Percentiles rank a stretch among this genome's conserved stretches.
Conservation (phyloP, 2,888 invertebrate genomes). For the Cenopis cana region DNA sequence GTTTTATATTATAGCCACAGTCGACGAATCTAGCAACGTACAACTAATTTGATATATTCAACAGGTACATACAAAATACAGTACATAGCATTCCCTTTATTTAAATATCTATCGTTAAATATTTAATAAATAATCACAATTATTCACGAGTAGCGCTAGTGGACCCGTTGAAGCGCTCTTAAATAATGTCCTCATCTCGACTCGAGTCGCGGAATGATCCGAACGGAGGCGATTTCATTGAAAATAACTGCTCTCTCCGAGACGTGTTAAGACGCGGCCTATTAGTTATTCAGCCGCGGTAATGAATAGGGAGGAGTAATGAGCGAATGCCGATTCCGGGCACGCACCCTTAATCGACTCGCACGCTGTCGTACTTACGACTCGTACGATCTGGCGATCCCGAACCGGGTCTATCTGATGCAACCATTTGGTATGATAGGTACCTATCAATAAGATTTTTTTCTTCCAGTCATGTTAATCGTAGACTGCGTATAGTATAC, state of each 20-base stretch:
- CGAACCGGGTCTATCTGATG: not conserved
- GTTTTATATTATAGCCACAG: too few relatives aligned
- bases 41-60: too few relatives aligned
- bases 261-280: constrained; percentile 68
- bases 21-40: too few relatives aligned
- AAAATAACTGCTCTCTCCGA: constrained; percentile 69
- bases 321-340: constrained; percentile 76
- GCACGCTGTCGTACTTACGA: constrained; percentile 48
- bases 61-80: too few relatives aligned
- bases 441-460: too few relatives aligned
- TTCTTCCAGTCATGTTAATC: not conserved
- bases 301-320: constrained; percentile 80
- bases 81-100: too few relatives aligned
- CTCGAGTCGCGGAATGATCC: constrained; percentile 45
- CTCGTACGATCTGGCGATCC: constrained; percentile 35
- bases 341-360: constrained; percentile 76
- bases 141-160: too few relatives aligned
- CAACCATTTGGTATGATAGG: not conserved
- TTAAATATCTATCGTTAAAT: too few relatives aligned
- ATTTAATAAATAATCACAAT: too few relatives aligned
- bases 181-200: constrained; percentile 40
- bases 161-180: too few relatives aligned
- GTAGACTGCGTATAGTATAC: not conserved
- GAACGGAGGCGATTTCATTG: constrained; percentile 60
- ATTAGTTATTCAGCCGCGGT: constrained; percentile 77